Base-by-base conservation (phyloP, 2,797 vertebrate genomes). In the Rhincodon typus region DNA sequence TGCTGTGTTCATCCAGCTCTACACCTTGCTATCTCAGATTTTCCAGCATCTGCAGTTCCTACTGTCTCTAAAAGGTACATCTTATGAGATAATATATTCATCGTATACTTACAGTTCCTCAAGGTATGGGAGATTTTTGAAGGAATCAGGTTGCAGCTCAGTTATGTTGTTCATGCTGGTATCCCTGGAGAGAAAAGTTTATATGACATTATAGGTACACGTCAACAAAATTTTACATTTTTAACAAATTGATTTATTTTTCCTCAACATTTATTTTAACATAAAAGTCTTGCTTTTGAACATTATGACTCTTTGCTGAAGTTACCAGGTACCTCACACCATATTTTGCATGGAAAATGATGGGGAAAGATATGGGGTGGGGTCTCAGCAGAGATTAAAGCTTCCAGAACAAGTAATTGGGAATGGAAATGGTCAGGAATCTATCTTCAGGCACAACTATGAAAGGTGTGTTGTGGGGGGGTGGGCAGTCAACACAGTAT, bases 161-260 rank as follows among this genome's bases (percentile, higher is more conserved):
- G 99, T 99, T 97, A 99, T 99, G 97, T 99, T 99, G 97, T 99
- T 99, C 99, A 99, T 99, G 97, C 99, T 99, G 97, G 99, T 98
- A 97, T 99, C 99, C 96, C 99, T 99, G 97, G 96, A 96, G 96
- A 97, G 96, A 46, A 42, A 94, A 34, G 23, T 42, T 70, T 70
- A 94, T 15, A 94, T 69, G 12, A 23, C 38, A 46, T 21, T 50
- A 72, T 70, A 94, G 72, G 5, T 12, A 90, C 30, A n/a, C 12
- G 30, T 62, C 87, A 57, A 34, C 27, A 90, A 53, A 90, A 25
- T 19, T 62, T 30, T 93, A 42, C 17, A 38, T 93, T 93, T 67
- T 93, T 62, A 93, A 66, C n/a, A 67, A 91, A 93, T 38, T 1
- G n/a, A 38, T 13, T 34, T 62, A 62, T 19, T 90, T 62, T 90